These are phyloP conservation scores for Ahaetulla prasina DNA, from an alignment of 2,113 vertebrate species.

Conservation along the genomic window DNA sequence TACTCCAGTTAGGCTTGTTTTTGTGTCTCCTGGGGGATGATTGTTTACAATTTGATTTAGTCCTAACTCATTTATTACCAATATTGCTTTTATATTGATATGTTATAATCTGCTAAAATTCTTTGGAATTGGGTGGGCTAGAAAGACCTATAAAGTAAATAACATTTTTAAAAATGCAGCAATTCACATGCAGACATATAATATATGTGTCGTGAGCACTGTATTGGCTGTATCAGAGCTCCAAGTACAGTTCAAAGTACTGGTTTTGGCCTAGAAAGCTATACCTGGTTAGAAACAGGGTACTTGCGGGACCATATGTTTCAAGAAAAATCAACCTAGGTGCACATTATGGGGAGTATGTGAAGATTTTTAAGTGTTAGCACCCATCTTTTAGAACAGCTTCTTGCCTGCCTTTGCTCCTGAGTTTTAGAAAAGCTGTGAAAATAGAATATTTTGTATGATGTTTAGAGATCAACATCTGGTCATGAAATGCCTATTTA, in stretches of 20 bases:
- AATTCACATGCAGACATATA: neutral
- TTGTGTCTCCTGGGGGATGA: neutral
- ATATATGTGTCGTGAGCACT: neutral
- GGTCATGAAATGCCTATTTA: neutral
- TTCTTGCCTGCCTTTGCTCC: neutral
- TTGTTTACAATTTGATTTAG: neutral
- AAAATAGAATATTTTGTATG: neutral
- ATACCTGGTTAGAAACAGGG: neutral
- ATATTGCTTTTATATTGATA: neutral
- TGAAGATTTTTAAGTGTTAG: neutral
- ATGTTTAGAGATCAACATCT: neutral
- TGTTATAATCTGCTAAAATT: neutral
- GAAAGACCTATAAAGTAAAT: neutral
- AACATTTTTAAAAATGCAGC: neutral
- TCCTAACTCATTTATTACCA: neutral
- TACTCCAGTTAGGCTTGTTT: neutral
- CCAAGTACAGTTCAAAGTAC: neutral
- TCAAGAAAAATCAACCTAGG: neutral
- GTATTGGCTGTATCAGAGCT: neutral
- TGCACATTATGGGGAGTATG: neutral
- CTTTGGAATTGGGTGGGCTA: neutral
- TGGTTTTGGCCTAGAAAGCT: neutral
- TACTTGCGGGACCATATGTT: neutral
- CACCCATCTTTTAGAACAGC: neutral
- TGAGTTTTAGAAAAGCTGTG: neutral